Conservation (phyloP, 2,888 invertebrate genomes). For the Euplexia lucipara region DNA sequence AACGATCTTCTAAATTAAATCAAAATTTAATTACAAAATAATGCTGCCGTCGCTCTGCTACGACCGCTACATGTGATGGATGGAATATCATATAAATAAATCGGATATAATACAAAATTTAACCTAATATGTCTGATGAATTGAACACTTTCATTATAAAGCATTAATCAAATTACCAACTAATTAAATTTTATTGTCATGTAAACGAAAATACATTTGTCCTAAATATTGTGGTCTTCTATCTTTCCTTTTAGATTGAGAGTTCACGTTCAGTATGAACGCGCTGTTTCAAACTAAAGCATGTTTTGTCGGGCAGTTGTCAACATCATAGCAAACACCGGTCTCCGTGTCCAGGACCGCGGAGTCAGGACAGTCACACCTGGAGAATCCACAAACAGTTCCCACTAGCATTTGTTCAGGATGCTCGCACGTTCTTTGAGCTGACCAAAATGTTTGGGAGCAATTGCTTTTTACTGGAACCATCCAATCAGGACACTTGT, state of each 20-base stretch:
- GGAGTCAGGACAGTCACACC: slow-evolving; percentile 80
- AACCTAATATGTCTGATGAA: too few relatives aligned
- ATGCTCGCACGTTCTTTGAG: slow-evolving; percentile 78
- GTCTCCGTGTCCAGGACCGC: slow-evolving; percentile 76
- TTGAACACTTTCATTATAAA: too few relatives aligned
- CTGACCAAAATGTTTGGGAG: slow-evolving; percentile 72
- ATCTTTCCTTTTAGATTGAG: background rate
- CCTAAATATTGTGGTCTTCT: background rate
- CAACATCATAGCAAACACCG: slow-evolving; percentile 79
- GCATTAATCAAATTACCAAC: too few relatives aligned
- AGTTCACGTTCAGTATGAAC: background rate
- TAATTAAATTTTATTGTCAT: too few relatives aligned
- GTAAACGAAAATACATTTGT: too few relatives aligned
- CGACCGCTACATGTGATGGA: too few relatives aligned
- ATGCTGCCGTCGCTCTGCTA: too few relatives aligned
- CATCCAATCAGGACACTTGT: slow-evolving; percentile 79
- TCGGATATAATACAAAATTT: too few relatives aligned
- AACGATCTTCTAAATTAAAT: too few relatives aligned
- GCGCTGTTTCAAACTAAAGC: slow-evolving; percentile 20
- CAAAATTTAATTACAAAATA: too few relatives aligned
- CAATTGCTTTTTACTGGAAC: slow-evolving; percentile 72
- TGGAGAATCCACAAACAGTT: slow-evolving; percentile 78
- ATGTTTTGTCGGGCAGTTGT: slow-evolving; percentile 80
- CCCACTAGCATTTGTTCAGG: slow-evolving; percentile 76
- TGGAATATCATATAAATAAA: too few relatives aligned